These are phyloP conservation scores for Noctua comes DNA, from an alignment of 2,888 invertebrate genomes.

Conservation along the genomic window DNA sequence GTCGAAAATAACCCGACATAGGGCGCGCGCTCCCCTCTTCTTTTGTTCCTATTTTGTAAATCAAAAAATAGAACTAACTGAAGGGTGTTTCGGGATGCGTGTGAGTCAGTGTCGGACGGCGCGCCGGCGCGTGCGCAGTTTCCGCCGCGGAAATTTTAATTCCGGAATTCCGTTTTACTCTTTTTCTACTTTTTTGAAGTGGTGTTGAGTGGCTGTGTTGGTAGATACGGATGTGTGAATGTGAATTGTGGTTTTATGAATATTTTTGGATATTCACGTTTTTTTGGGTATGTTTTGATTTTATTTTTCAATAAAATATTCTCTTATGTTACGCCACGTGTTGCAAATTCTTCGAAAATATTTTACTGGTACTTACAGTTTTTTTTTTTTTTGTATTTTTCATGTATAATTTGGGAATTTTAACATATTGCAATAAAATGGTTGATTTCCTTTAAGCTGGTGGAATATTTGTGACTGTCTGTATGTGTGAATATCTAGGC, in stretches of 20 bases:
- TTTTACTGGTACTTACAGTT: not conserved
- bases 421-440: not conserved
- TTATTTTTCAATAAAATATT: not conserved
- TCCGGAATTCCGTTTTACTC: constrained; percentile 67
- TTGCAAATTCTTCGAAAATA: too few species aligned
- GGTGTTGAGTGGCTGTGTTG: constrained; percentile 71
- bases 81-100: constrained; percentile 86
- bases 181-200: constrained; percentile 62
- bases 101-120: constrained; percentile 87
- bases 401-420: too few species aligned
- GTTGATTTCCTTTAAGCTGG: not conserved
- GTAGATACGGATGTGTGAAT: constrained; percentile 57
- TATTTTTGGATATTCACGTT: constrained; percentile 43
- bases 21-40: constrained; percentile 89
- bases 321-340: constrained; percentile 41
- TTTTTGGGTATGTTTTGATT: constrained; percentile 34
- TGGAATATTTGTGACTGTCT: not conserved
- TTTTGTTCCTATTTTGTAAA: constrained; percentile 89
- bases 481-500: not conserved
- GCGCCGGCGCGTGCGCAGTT: constrained; percentile 84
- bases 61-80: constrained; percentile 87
- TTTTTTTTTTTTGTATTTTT: too few species aligned
- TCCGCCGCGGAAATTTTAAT: constrained; percentile 71
- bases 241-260: constrained; percentile 63
- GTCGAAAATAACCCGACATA: constrained; percentile 84